Conservation (phyloP, 2,888 invertebrate genomes). For the Endotricha flammealis region DNA sequence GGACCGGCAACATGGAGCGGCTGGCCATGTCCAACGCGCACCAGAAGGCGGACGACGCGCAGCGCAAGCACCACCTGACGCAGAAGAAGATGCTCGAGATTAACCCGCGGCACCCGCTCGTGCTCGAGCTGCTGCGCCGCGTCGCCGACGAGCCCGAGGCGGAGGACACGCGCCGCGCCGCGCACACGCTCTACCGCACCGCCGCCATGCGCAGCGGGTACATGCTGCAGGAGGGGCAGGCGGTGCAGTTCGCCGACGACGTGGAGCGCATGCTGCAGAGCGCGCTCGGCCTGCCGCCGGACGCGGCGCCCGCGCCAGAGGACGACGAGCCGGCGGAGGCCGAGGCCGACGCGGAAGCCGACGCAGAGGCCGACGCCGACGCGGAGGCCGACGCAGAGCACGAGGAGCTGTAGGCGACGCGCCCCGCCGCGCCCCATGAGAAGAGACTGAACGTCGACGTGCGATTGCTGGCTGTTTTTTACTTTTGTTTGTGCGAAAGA, state of each 20-base stretch:
- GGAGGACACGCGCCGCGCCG: constrained; percentile 88
- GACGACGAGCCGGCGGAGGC: constrained; percentile 23
- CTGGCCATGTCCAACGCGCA: constrained; percentile 97
- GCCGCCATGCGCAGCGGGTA: constrained; percentile 95
- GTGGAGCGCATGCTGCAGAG: constrained; percentile 94
- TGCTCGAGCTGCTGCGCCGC: constrained; percentile 90
- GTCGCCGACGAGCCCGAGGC: constrained; percentile 88
- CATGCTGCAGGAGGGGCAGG: constrained; percentile 82
- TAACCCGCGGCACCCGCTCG: constrained; percentile 97
- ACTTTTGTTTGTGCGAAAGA: constrained; percentile 8
- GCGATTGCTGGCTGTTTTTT: constrained; percentile 7
- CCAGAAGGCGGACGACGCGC: constrained; percentile 94
- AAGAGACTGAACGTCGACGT: background rate
- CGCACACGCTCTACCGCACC: constrained; percentile 92
- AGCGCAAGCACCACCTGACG: constrained; percentile 90
- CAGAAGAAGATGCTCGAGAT: constrained; percentile 98
- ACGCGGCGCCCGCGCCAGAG: constrained; percentile 72
- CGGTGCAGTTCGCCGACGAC: constrained; percentile 89
- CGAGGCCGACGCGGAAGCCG: constrained; percentile 19
- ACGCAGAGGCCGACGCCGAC: constrained; percentile 14
- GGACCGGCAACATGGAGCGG: constrained; percentile 99
- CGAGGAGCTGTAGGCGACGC: constrained; percentile 46
- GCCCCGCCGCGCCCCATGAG: constrained; percentile 4
- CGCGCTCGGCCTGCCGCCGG: constrained; percentile 86
- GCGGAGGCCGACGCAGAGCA: constrained; percentile 25